Evolutionary conservation across 1,140 invertebrate genomes (phyloP), one percentile per base, ranked within the genome.

Genomic region (Amyelois transitella): DNA sequence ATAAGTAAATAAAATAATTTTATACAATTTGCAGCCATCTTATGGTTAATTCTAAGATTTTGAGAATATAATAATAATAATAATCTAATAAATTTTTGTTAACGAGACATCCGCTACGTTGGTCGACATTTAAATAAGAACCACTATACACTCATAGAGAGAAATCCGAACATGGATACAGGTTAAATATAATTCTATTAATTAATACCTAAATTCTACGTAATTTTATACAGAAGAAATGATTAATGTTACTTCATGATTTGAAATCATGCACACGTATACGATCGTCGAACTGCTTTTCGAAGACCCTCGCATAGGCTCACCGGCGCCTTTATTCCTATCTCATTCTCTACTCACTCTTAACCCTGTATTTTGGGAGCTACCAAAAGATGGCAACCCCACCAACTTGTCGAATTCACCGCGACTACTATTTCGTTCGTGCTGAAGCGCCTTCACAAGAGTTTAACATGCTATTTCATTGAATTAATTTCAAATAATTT

Each of bases 81-180:
- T 86, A 83, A 82, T 84, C 81, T 85, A 86, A 87, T 84, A 86
- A 83, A 86, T 83, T 85, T 85, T 82, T 72, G 79, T 77, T 86
- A 85, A 86, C 78, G 77, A 77, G 84, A 87, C 77, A 75, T 84
- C 76, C 74, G 78, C 84, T 84, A 87, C 72, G 81, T 87, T 87
- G 84, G 84, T 87, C 84, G 79, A 87, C 81, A 84, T 87, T 79
- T 77, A 84, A 84, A 85, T 79, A 84, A 81, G 80, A 86, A 85
- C 77, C 77, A 84, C 81, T 87, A 87, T 85, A 84, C 82, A 81
- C 74, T 82, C 73, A 86, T 84, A 87, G 82, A 87, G 81, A 86
- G 81, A 86, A 85, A 84, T 87, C 81, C 81, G 72, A 86, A 83
- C 84, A 77, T 86, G 81, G 81, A 83, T 87, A 87, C 81, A 82